Conservation (phyloP, 2,888 invertebrate species). For the Teleiodes luculella region DNA sequence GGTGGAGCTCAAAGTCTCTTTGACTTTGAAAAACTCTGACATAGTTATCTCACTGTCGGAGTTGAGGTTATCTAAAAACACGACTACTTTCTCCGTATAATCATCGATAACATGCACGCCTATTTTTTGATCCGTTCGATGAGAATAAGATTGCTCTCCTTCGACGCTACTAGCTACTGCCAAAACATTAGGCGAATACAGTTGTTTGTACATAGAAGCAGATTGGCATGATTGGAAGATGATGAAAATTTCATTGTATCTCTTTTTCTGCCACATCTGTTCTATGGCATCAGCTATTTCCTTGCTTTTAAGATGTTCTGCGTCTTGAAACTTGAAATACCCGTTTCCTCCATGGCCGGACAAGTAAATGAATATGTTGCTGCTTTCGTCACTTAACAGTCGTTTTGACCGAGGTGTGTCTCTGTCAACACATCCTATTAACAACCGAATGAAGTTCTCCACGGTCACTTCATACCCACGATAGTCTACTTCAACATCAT, state of each 20-base stretch:
- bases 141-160: conserved; percentile 98
- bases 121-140: conserved; percentile 98
- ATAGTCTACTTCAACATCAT: conserved; percentile 99
- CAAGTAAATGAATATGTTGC: conserved; percentile 97
- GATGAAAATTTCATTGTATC: conserved; percentile 99
- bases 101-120: conserved; percentile 99
- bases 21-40: conserved; percentile 84
- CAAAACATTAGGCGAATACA: conserved; percentile 98
- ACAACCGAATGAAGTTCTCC: conserved; percentile 97
- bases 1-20: too few relatives aligned
- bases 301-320: conserved; percentile 98
- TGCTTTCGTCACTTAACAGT: conserved; percentile 95
- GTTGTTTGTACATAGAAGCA: conserved; percentile 98
- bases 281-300: conserved; percentile 99
- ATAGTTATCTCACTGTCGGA: conserved; percentile 94
- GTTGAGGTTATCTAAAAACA: conserved; percentile 95
- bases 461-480: conserved; percentile 95
- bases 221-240: conserved; percentile 99
- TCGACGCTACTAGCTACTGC: conserved; percentile 98
- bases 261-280: conserved; percentile 99
- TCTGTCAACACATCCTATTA: conserved; percentile 95
- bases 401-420: conserved; percentile 97
- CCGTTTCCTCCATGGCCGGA: conserved; percentile 99
- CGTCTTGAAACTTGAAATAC: conserved; percentile 99
- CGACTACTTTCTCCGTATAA: conserved; percentile 97